Percentiles rank a stretch among this genome's conserved stretches.
Conservation (phyloP, 2,888 invertebrate species). For the Drosophila paracracens region DNA sequence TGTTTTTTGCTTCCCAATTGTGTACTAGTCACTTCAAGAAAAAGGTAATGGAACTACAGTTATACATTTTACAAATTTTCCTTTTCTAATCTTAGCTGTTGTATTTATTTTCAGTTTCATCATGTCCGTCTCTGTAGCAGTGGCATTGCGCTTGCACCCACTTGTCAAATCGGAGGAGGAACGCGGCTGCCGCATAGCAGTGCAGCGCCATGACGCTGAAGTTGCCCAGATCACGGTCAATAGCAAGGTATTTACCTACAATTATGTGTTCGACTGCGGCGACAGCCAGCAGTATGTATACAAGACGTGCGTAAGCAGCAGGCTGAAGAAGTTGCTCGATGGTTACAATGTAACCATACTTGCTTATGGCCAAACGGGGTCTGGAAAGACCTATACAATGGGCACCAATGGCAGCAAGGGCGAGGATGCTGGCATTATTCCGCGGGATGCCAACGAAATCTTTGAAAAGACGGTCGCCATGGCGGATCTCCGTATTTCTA, state of each 20-base stretch:
- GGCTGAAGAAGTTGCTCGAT: slow-evolving; percentile 92
- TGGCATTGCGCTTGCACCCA: slow-evolving; percentile 93
- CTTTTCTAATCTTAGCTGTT: background rate
- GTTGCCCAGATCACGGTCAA: slow-evolving; percentile 90
- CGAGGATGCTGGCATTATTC: slow-evolving; percentile 93
- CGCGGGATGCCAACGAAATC: slow-evolving; percentile 92
- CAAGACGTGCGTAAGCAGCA: slow-evolving; percentile 88
- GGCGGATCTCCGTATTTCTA: background rate
- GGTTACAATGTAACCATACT: slow-evolving; percentile 97
- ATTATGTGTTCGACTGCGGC: slow-evolving; percentile 91
- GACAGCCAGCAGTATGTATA: slow-evolving; percentile 91
- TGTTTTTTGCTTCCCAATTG: background rate
- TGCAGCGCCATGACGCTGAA: slow-evolving; percentile 85
- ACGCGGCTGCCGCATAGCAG: slow-evolving; percentile 88
- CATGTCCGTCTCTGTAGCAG: slow-evolving; percentile 80
- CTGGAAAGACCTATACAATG: slow-evolving; percentile 97
- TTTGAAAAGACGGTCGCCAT: slow-evolving; percentile 88
- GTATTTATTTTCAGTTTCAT: background rate
- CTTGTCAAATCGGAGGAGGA: slow-evolving; percentile 90
- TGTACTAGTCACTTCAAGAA: background rate
- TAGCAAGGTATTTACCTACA: slow-evolving; percentile 90
- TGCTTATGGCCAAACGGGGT: slow-evolving; percentile 97
- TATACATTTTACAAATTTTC: background rate
- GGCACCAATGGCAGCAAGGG: slow-evolving; percentile 90
- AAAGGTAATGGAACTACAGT: no score